Evolutionary conservation across 2,888 invertebrate species (phyloP).

Genomic region (Lasioglossum marginatum): DNA sequence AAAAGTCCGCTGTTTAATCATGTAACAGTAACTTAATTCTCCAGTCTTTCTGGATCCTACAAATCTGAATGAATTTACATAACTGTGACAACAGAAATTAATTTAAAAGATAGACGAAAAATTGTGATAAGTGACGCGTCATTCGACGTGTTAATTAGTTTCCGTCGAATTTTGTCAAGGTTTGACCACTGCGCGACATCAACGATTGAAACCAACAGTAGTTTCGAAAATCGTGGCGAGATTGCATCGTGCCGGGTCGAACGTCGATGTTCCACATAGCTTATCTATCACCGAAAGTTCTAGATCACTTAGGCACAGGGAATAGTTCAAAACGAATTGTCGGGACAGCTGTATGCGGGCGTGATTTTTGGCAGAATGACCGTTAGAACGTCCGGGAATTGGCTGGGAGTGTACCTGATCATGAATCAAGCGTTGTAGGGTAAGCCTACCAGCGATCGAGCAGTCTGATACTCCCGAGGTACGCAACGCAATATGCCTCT

Average conservation of each 20-base stretch:
- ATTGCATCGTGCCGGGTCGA: not conserved
- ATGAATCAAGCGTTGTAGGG: conserved; percentile 69
- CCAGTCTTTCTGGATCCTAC: too few relatives aligned
- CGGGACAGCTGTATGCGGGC: not conserved
- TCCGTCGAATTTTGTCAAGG: not conserved
- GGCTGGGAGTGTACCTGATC: conserved; percentile 55
- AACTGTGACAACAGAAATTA: too few relatives aligned
- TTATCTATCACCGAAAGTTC: conserved; percentile 18
- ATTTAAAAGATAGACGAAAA: not conserved
- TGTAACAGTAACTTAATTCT: too few relatives aligned
- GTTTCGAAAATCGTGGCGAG: not conserved
- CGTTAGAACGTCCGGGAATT: conserved; percentile 51
- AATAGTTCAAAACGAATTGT: conserved; percentile 52
- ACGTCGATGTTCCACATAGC: not conserved
- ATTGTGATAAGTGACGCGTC: not conserved
- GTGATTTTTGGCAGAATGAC: conserved; percentile 56
- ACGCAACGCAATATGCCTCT: conserved; percentile 69
- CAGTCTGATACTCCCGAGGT: conserved; percentile 65
- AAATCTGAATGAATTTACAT: too few relatives aligned
- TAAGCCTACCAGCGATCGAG: conserved; percentile 71
- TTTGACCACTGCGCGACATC: not conserved
- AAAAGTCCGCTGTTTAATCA: too few relatives aligned
- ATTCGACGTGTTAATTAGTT: not conserved
- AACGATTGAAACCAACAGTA: not conserved
- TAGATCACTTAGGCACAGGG: conserved; percentile 44